Evolutionary conservation across 2,113 vertebrate species (phyloP).

Genomic region (Mionectes macconnelli): DNA sequence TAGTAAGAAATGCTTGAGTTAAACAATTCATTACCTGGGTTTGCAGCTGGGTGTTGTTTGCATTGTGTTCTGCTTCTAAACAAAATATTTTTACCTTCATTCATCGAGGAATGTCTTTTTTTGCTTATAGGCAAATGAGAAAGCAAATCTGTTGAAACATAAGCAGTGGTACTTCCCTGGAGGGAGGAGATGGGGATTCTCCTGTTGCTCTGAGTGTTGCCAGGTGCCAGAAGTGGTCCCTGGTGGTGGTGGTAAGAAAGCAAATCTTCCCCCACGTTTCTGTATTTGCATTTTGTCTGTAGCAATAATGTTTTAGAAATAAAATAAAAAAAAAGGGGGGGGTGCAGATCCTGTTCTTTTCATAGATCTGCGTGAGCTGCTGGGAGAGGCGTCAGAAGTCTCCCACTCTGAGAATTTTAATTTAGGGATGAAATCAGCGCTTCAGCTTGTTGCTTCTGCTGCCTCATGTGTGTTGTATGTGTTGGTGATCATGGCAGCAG

Average conservation of each 20-base stretch:
- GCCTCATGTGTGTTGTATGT: not conserved
- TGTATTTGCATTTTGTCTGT: not conserved
- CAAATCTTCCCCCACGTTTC: not conserved
- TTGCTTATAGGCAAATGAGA: slow-evolving; percentile 58
- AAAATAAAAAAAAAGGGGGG: not conserved
- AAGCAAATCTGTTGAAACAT: slow-evolving; percentile 51
- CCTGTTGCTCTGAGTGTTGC: slow-evolving; percentile 47
- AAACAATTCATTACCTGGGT: not conserved
- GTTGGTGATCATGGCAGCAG: not conserved
- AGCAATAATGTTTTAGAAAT: not conserved
- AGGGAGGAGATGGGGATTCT: slow-evolving; percentile 47
- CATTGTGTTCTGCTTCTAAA: slow-evolving; percentile 25
- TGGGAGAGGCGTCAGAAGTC: not conserved
- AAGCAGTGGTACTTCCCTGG: slow-evolving; percentile 34
- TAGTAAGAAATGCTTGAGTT: not conserved
- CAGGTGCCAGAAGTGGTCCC: slow-evolving; percentile 40
- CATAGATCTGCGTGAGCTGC: not conserved
- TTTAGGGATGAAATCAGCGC: not conserved
- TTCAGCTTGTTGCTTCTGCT: not conserved
- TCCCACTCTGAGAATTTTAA: not conserved
- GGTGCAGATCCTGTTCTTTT: not conserved
- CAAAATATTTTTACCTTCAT: not conserved
- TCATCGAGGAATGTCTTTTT: slow-evolving; percentile 48
- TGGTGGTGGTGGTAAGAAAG: slow-evolving; percentile 55
- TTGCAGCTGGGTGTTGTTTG: slow-evolving; percentile 5